Percentiles rank a stretch among this genome's conserved stretches.
Conservation (phyloP, 2,888 invertebrate species). For the Tubulanus polymorphus region DNA sequence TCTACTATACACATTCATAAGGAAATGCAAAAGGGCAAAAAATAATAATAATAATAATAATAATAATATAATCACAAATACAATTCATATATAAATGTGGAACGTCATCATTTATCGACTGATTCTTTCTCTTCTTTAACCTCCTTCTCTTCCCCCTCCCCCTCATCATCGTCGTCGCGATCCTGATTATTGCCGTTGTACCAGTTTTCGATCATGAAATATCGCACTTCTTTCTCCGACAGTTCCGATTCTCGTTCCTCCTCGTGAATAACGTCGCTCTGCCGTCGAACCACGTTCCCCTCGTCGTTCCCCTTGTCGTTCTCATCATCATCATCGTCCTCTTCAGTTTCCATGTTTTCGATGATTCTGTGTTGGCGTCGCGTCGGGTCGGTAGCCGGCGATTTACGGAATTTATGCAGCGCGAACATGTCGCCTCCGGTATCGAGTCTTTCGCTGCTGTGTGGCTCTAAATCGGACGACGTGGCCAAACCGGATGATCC, state of each 20-base stretch:
- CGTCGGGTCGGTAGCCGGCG: neutral
- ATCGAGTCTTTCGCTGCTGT: neutral
- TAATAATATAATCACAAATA: too few species aligned
- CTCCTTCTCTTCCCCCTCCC: too few species aligned
- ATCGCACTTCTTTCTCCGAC: constrained; percentile 33
- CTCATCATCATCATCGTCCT: constrained; percentile 1
- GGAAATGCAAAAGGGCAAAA: too few species aligned
- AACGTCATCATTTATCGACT: too few species aligned
- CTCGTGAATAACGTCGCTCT: too few species aligned
- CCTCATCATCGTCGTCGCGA: too few species aligned
- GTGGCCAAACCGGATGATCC: neutral
- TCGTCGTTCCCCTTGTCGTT: neutral
- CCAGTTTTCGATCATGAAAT: constrained; percentile 35
- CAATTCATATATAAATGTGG: too few species aligned
- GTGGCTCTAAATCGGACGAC: neutral
- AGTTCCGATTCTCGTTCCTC: constrained; percentile 24
- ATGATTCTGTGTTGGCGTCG: neutral
- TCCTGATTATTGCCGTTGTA: constrained; percentile 29
- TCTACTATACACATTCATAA: too few species aligned
- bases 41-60: too few species aligned
- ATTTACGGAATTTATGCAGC: too few species aligned
- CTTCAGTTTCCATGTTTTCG: constrained; percentile 4
- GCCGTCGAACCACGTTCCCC: neutral
- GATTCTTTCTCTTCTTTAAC: too few species aligned
- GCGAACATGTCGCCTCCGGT: too few species aligned